Evolutionary conservation across 2,888 invertebrate genomes (phyloP).

Genomic region (Dryobota labecula): DNA sequence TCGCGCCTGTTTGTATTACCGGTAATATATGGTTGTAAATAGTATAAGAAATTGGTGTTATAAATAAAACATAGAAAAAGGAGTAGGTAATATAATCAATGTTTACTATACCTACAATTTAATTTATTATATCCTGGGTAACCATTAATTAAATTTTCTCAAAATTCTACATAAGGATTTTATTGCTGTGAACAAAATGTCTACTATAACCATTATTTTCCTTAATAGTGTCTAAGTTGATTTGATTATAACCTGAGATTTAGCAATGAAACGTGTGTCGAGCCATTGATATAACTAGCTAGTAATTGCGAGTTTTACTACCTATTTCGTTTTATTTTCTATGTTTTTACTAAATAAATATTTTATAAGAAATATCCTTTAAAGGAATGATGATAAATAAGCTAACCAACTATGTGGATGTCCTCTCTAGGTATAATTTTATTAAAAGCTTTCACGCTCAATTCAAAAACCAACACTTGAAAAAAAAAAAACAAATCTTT

Average conservation of each 20-base stretch:
- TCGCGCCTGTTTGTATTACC: no score
- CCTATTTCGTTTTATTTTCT: neutral
- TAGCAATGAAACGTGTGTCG: neutral
- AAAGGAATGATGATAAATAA: neutral
- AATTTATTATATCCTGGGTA: neutral
- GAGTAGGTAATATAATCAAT: neutral
- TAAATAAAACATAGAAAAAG: constrained; percentile 3
- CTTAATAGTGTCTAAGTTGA: neutral
- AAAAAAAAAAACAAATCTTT: no score
- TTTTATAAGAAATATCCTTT: neutral
- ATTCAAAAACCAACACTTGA: no score
- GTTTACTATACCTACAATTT: neutral
- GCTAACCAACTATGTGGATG: neutral
- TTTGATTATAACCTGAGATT: neutral
- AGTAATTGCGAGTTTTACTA: neutral
- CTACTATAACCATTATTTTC: neutral
- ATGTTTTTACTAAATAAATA: neutral
- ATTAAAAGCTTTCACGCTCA: neutral
- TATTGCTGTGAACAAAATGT: neutral
- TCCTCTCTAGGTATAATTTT: neutral
- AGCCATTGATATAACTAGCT: neutral
- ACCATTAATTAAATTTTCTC: constrained; percentile 3
- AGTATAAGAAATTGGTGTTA: neutral
- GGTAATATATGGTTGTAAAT: neutral
- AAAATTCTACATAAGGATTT: neutral